Conservation (phyloP, 1,140 invertebrate genomes). For the Microplitis demolitor region DNA sequence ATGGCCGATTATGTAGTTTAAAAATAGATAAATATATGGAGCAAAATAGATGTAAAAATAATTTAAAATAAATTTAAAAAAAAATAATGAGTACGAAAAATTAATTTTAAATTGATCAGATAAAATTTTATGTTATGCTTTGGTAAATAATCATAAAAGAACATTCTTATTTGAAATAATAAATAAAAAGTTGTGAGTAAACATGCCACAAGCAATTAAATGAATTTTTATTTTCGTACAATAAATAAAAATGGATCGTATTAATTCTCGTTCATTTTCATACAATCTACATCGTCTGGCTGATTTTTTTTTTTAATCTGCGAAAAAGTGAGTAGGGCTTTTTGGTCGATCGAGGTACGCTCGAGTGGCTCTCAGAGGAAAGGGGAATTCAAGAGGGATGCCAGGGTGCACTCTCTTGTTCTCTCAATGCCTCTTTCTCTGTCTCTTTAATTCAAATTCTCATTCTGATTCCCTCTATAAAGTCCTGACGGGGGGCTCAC, state of each 20-base stretch:
- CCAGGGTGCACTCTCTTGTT: neutral
- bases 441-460: neutral
- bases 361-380: conserved; percentile 27
- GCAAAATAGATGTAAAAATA: no score
- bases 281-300: neutral
- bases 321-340: conserved; percentile 19
- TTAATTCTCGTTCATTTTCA: neutral
- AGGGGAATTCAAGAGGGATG: conserved; percentile 27
- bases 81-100: no score
- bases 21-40: no score
- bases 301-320: conserved; percentile 14
- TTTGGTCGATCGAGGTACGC: conserved; percentile 16
- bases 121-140: no score
- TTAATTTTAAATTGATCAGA: no score
- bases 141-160: no score
- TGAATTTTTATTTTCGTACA: no score
- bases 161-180: no score
- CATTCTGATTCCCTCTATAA: neutral
- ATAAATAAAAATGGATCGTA: neutral
- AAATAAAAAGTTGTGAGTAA: no score
- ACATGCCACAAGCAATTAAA: no score
- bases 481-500: neutral
- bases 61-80: no score
- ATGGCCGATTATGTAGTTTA: no score
- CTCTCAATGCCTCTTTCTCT: neutral